Evolutionary conservation across 2,888 invertebrate genomes (phyloP), one percentile per base, ranked within the genome.

Genomic region (Chrysopilus asiliformis): DNA sequence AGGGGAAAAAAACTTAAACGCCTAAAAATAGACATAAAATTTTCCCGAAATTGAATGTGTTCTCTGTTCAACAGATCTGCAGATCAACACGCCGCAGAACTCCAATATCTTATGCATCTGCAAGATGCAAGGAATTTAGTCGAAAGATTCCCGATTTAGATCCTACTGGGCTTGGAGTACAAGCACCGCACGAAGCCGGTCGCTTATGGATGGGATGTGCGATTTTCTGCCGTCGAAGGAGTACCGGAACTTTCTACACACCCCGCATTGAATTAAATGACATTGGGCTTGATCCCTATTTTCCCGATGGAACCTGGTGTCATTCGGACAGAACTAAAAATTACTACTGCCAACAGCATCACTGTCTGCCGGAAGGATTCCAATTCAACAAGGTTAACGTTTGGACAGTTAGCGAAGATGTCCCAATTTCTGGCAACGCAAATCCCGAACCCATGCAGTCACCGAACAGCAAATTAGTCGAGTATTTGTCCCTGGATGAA

Each of bases 231-330:
- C 32, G 72, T 20, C 68, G 76, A 18, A 68, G 67, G 31, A 71
- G 72, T 40, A 72, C 72, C 17, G 73, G 73, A 2, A 73, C 72
- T 6, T 83, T 73, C 61, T 83, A 82, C 59, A 79, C 83, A 16
- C 82, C 83, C 2, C 68, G 80, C 4, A 67, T 80, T 10, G 81
- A 83, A 58, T 67, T 83, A 34, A 80, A 82, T 53, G 79, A 79
- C 56, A 67, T 76, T 24, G 78, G 79, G 6, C 63, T 76, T 20
- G 74, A 79, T 49, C 75, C 80, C 1, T 79, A 79, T 59, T 79
- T 82, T 53, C 83, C 84, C 1, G 83, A 83, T 60, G 83, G 83
- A 10, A 83, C 82, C 3, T 80, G 79, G 79, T 84, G 83, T 53
- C 79, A 83, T 55, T 66, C 67, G 49, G 74, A 76, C 48, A 70